Percentiles rank a stretch among this genome's conserved stretches.
Conservation (phyloP, 30 jellyfish, hydroid and myxozoan species). For the Rhopilema esculentum region DNA sequence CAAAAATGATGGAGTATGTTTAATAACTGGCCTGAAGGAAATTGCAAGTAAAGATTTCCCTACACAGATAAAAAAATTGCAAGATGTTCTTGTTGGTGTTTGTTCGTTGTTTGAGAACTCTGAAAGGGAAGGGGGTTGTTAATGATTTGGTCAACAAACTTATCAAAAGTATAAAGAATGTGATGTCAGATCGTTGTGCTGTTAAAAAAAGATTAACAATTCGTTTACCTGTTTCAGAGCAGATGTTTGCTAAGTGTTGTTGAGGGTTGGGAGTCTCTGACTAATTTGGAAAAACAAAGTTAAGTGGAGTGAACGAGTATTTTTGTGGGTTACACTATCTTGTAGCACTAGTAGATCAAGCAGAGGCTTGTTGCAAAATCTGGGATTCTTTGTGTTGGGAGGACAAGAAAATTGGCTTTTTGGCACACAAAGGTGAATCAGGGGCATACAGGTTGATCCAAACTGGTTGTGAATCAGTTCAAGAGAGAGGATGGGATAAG, state of each 20-base stretch:
- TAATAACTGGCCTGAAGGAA: constrained; percentile 23
- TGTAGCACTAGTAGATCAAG: constrained; percentile 70
- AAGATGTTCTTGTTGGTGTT: constrained; percentile 20
- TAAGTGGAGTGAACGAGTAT: neutral
- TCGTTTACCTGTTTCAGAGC: too few relatives aligned
- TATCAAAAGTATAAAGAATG: constrained; percentile 24
- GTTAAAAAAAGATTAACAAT: too few relatives aligned
- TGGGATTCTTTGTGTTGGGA: constrained; percentile 63
- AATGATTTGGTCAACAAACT: neutral
- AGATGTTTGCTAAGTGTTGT: constrained; percentile 38
- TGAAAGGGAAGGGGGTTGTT: constrained; percentile 2
- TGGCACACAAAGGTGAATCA: constrained; percentile 74
- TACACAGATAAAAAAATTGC: constrained; percentile 25
- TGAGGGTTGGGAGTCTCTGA: constrained; percentile 21
- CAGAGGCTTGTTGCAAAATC: constrained; percentile 35
- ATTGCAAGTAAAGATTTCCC: constrained; percentile 24
- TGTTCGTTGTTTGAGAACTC: neutral
- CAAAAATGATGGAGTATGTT: constrained; percentile 38
- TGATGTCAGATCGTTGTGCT: constrained; percentile 55
- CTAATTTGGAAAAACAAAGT: neutral
- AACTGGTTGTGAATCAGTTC: constrained; percentile 46
- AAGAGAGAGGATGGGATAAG: constrained; percentile 60
- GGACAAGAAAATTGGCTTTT: constrained; percentile 49
- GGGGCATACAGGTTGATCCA: constrained; percentile 43
- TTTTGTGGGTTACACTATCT: constrained; percentile 61